phyloP scores from a whole-genome alignment of 2,113 vertebrate genomes.

The Corythoichthys haematopterus region DNA sequence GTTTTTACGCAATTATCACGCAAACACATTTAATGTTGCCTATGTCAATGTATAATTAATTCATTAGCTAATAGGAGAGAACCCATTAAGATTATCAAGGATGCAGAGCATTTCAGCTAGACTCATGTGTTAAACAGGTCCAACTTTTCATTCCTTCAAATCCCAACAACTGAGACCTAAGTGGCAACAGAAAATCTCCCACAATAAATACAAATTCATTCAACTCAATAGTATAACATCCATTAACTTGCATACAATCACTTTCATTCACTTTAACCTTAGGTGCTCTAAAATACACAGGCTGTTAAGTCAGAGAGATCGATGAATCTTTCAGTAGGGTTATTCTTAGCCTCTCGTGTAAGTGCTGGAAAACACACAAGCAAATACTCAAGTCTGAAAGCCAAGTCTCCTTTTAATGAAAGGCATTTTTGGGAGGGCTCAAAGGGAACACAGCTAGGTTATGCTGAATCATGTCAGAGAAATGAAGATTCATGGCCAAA shows the following conservation, averaged over 20 bases:
- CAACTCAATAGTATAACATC: conserved; percentile 28
- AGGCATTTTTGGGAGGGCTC: neutral
- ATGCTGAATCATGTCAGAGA: neutral
- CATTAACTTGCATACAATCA: conserved; percentile 23
- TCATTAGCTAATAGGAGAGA: neutral
- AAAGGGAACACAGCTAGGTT: neutral
- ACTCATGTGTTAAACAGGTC: too few relatives aligned
- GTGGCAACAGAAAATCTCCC: conserved; percentile 40
- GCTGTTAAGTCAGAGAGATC: conserved; percentile 9
- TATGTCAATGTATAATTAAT: conserved; percentile 2
- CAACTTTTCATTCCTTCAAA: neutral
- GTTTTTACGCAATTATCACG: too few relatives aligned
- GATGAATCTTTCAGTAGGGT: conserved; percentile 7
- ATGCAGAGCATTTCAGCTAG: neutral
- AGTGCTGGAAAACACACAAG: neutral
- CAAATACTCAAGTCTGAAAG: neutral
- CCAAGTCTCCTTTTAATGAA: neutral
- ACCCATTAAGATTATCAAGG: neutral
- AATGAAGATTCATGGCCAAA: conserved; percentile 13
- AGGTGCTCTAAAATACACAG: conserved; percentile 11
- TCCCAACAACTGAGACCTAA: conserved; percentile 30
- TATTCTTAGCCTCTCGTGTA: conserved; percentile 1
- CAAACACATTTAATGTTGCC: too few relatives aligned
- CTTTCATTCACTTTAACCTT: conserved; percentile 25
- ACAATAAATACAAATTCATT: conserved; percentile 29